Conservation (phyloP, 2,113 vertebrate species). For the Thomomys bottae region DNA sequence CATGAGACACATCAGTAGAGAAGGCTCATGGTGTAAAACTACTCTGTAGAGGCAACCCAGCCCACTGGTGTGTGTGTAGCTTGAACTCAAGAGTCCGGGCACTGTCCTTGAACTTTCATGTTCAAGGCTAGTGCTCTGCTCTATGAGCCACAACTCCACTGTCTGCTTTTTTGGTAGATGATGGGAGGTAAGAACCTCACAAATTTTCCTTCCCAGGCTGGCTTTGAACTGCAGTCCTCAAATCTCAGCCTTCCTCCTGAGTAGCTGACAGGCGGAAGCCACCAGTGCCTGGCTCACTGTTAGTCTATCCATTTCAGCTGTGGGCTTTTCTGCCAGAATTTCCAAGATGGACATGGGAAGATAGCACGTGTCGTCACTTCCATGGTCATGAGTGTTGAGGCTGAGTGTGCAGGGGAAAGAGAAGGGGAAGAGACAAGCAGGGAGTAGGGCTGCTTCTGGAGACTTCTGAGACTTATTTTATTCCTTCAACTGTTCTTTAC, state of each 20-base stretch:
- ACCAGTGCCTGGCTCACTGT: too few relatives aligned
- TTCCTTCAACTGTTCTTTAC: not conserved
- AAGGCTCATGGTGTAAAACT: not conserved
- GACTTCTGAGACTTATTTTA: not conserved
- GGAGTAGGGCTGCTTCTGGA: not conserved
- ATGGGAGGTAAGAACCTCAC: too few relatives aligned
- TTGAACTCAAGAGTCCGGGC: too few relatives aligned
- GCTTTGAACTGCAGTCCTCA: too few relatives aligned
- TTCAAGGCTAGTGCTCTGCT: too few relatives aligned
- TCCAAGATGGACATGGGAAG: constrained; percentile 25
- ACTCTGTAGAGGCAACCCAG: not conserved
- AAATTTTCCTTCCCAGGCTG: too few relatives aligned
- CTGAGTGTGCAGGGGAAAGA: not conserved
- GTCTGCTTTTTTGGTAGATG: too few relatives aligned
- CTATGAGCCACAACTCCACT: too few relatives aligned
- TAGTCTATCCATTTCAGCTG: not conserved
- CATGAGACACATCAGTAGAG: not conserved
- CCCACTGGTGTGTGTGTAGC: not conserved
- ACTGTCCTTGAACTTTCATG: too few relatives aligned
- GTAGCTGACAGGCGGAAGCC: too few relatives aligned
- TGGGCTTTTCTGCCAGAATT: constrained; percentile 45
- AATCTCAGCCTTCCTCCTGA: too few relatives aligned
- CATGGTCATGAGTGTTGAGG: not conserved
- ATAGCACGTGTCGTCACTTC: not conserved
- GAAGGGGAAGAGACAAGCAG: too few relatives aligned